phyloP scores from a whole-genome alignment of 2,888 invertebrate species.

The Stomorhina lunata region DNA sequence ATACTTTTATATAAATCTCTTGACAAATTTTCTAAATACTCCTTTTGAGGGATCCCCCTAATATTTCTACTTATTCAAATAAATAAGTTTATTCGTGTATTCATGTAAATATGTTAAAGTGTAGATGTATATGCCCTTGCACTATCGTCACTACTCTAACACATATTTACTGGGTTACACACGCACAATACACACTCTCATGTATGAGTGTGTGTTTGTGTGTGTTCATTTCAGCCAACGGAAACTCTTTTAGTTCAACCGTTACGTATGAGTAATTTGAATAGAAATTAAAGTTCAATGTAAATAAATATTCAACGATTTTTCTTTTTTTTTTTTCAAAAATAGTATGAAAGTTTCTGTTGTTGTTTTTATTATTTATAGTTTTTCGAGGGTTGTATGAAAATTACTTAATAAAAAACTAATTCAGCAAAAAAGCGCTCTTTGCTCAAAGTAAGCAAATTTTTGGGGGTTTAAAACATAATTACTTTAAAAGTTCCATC shows the following conservation, averaged over 20 bases:
- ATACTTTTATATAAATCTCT: no score
- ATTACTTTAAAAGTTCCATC: no score
- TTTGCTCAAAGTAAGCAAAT: no score
- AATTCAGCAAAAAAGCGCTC: no score
- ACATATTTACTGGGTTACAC: background rate
- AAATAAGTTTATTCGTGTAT: slow-evolving; percentile 8
- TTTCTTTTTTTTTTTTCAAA: no score
- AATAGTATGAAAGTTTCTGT: no score
- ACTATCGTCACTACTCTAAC: background rate
- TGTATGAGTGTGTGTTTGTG: background rate
- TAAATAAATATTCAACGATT: slow-evolving; percentile 31
- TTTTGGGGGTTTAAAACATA: no score
- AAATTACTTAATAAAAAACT: no score
- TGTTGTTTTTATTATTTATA: background rate
- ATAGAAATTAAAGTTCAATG: slow-evolving; percentile 61
- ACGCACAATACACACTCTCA: slow-evolving; percentile 1
- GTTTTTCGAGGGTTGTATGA: background rate
- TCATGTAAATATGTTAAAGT: background rate
- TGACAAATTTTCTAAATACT: no score
- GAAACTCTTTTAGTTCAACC: slow-evolving; percentile 5
- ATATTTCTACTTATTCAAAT: background rate
- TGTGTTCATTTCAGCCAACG: background rate
- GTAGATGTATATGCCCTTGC: slow-evolving; percentile 28
- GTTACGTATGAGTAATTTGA: slow-evolving; percentile 49
- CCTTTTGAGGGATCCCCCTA: no score